These are phyloP conservation scores for Lepidostoma basale DNA, from an alignment of 1,140 invertebrate species.

Conservation along the genomic window DNA sequence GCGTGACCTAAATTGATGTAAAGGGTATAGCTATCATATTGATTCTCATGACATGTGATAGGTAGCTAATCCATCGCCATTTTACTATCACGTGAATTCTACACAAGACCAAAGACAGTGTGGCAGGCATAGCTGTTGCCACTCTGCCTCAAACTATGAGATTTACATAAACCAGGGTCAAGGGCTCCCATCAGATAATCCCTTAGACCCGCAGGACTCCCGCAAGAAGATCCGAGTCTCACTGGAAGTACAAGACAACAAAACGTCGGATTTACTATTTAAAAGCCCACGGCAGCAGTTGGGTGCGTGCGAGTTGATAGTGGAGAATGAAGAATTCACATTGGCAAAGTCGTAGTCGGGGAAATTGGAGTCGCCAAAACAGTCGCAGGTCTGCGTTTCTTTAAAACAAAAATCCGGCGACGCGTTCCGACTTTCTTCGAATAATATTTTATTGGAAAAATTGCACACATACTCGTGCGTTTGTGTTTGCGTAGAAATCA, in stretches of 20 bases:
- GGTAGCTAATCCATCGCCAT: no score
- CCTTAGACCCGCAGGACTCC: background rate
- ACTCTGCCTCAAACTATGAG: no score
- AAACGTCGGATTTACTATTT: slow-evolving; percentile 1
- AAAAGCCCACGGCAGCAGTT: background rate
- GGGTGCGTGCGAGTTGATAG: background rate
- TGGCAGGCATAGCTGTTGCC: no score
- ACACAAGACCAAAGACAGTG: no score
- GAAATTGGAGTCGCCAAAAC: background rate
- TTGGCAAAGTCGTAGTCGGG: background rate
- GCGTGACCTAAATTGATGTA: no score
- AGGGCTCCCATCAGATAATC: background rate
- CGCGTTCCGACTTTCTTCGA: background rate
- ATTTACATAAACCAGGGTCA: slow-evolving; percentile 20
- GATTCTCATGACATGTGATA: no score
- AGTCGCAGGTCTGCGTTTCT: slow-evolving; percentile 21
- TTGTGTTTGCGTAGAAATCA: slow-evolving; percentile 23
- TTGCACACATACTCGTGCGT: slow-evolving; percentile 9
- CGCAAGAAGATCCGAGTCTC: slow-evolving; percentile 4
- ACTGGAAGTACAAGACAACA: slow-evolving; percentile 3
- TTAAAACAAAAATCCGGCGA: slow-evolving; percentile 24
- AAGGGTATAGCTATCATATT: no score
- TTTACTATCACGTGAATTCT: no score
- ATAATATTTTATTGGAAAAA: background rate
- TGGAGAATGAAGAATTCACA: background rate